Percentiles rank a stretch among this genome's conserved stretches.
phyloP scores from a whole-genome alignment of 2,113 vertebrate species.

The Cyprinodon tularosa region DNA sequence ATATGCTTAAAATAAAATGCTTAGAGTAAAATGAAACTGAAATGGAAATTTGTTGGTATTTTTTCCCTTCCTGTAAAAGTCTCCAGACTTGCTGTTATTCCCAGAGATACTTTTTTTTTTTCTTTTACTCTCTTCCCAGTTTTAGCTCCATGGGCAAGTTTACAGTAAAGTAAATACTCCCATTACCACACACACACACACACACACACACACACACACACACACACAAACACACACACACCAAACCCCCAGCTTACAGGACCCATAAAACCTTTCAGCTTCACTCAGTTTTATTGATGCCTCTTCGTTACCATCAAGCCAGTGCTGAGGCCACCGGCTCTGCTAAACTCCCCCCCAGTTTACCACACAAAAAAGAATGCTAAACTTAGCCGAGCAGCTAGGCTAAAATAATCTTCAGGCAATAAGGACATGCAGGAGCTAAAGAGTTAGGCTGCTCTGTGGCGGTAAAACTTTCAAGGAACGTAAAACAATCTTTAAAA shows the following conservation, averaged over 20 bases:
- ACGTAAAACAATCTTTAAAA: constrained; percentile 16
- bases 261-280: constrained; percentile 72
- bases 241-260: constrained; percentile 13
- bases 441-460: constrained; percentile 66
- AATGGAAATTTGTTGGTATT: constrained; percentile 23
- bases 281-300: constrained; percentile 71
- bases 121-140: constrained; percentile 27
- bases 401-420: constrained; percentile 60
- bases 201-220: constrained; percentile 22
- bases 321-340: constrained; percentile 65
- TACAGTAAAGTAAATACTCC: constrained; percentile 58
- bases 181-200: constrained; percentile 27
- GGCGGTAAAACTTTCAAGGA: constrained; percentile 63
- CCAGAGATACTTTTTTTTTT: constrained; percentile 21
- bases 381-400: constrained; percentile 75
- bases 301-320: constrained; percentile 70
- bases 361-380: constrained; percentile 62
- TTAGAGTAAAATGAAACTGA: constrained; percentile 36
- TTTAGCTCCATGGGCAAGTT: constrained; percentile 45
- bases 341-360: constrained; percentile 60
- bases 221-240: constrained; percentile 23
- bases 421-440: constrained; percentile 47
- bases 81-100: constrained; percentile 9
- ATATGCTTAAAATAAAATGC: constrained; percentile 16
- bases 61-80: constrained; percentile 27